Evolutionary conservation across 2,888 invertebrate genomes (phyloP).

Genomic region (Punctoribates punctum): DNA sequence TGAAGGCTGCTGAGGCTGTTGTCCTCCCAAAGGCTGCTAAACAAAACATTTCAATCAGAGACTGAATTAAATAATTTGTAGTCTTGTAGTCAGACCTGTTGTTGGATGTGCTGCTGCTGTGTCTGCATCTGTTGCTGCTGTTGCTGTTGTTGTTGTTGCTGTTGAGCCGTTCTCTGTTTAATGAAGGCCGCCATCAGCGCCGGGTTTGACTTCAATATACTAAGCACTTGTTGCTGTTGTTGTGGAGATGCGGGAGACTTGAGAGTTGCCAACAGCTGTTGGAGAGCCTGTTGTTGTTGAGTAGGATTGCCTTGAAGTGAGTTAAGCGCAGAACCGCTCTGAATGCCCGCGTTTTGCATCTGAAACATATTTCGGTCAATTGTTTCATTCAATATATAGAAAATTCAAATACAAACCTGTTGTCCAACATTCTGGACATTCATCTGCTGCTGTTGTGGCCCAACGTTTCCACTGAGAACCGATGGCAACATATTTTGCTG

Average conservation of each 20-base stretch:
- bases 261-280: slow-evolving; percentile 77
- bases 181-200: slow-evolving; percentile 93
- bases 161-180: slow-evolving; percentile 65
- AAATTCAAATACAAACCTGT: slow-evolving; percentile 5
- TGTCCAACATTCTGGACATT: not conserved
- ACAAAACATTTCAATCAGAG: not conserved
- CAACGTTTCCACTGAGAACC: slow-evolving; percentile 8
- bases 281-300: slow-evolving; percentile 50
- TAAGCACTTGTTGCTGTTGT: slow-evolving; percentile 80
- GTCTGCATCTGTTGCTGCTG: slow-evolving; percentile 51
- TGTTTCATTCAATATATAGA: not conserved
- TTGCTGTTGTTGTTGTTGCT: slow-evolving; percentile 55
- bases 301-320: not conserved
- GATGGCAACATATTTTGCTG: slow-evolving; percentile 30
- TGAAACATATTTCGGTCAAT: not conserved
- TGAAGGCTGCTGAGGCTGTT: slow-evolving; percentile 50
- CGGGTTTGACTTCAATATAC: slow-evolving; percentile 87
- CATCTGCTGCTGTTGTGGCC: slow-evolving; percentile 42
- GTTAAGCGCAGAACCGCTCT: not conserved
- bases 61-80: not conserved
- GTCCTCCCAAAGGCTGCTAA: slow-evolving; percentile 51
- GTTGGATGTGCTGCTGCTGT: slow-evolving; percentile 51
- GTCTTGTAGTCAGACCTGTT: slow-evolving; percentile 50
- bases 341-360: slow-evolving; percentile 19
- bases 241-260: slow-evolving; percentile 84